phyloP scores from a whole-genome alignment of 2,797 vertebrate species.

The Moxostoma hubbsi region DNA sequence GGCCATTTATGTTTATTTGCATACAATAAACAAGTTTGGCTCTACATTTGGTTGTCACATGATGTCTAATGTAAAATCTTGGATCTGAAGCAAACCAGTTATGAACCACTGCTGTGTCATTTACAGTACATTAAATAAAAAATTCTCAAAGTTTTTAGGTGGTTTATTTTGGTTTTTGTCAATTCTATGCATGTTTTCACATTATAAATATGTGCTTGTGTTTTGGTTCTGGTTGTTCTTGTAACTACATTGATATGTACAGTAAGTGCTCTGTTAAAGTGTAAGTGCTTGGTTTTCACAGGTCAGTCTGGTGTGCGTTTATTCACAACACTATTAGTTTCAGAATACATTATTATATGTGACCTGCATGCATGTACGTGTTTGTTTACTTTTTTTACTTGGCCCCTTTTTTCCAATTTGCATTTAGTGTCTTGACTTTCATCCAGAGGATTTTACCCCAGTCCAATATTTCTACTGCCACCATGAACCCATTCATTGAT shows the following conservation, averaged over 20 bases:
- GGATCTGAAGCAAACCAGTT: too few species aligned
- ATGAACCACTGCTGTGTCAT: too few species aligned
- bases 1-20: too few species aligned
- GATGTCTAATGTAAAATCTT: too few species aligned
- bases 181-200: too few species aligned
- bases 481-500: conserved; percentile 58
- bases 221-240: too few species aligned
- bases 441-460: conserved; percentile 65
- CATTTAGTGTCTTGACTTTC: conserved; percentile 61
- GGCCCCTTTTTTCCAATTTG: not conserved
- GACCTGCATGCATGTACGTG: not conserved
- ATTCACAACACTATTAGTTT: not conserved
- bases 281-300: not conserved
- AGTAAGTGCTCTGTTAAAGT: not conserved
- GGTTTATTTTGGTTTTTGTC: too few species aligned
- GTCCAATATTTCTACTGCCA: conserved; percentile 48
- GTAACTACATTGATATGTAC: not conserved
- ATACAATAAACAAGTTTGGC: too few species aligned
- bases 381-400: not conserved
- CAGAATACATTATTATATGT: not conserved
- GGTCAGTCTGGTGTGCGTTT: not conserved
- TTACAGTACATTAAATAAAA: not conserved
- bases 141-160: too few species aligned
- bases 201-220: too few species aligned
- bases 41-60: too few species aligned